Evolutionary conservation across 2,797 vertebrate genomes (phyloP), one percentile per base, ranked within the genome.

Genomic region (Podarcis siculus): DNA sequence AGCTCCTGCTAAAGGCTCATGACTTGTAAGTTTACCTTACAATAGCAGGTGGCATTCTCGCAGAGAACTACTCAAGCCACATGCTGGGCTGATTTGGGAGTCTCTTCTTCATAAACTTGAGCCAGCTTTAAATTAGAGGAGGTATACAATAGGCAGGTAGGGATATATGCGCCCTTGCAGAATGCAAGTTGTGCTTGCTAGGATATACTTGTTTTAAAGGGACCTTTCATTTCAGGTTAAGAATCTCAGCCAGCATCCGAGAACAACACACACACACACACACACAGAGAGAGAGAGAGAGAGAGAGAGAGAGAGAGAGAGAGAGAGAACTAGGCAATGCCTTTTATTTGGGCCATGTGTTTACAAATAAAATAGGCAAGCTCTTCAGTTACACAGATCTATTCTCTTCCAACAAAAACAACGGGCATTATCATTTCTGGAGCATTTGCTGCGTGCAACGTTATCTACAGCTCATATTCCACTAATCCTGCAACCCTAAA

Each of bases 361-460:
- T 72, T 49, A 71, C 45, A 49, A 5, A 49, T 83, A n/a, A 8
- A 83, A 19, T 21, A 76, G 39, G 75, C 37, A 49, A 71, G n/a
- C 39, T 49, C 71, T 72, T 42, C 32, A 72, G 82, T 35, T 83
- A 45, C 17, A 83, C 30, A 55, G 30, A 32, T 21, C 10, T 13
- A 12, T 71, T 45, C 25, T 85, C 37, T 66, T 85, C 30, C 83
- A 85, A 77, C 27, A 45, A 67, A 85, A 85, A 66, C 45, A 85
- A 78, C 10, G 17, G 64, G 37, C 4, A 30, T 61, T 35, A 71
- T 83, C 0, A 82, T 82, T 69, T 83, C 69, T 73, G 35, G 21
- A 58, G n/a, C 12, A 35, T 21, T 73, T 73, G 25, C 42, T 10
- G 30, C 58, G 6, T 83, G 32, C 23, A 55, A 58, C 17, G 23